Percentiles rank a stretch among this genome's conserved stretches.
Conservation (phyloP, 1,140 invertebrate genomes). For the Hirudo medicinalis region DNA sequence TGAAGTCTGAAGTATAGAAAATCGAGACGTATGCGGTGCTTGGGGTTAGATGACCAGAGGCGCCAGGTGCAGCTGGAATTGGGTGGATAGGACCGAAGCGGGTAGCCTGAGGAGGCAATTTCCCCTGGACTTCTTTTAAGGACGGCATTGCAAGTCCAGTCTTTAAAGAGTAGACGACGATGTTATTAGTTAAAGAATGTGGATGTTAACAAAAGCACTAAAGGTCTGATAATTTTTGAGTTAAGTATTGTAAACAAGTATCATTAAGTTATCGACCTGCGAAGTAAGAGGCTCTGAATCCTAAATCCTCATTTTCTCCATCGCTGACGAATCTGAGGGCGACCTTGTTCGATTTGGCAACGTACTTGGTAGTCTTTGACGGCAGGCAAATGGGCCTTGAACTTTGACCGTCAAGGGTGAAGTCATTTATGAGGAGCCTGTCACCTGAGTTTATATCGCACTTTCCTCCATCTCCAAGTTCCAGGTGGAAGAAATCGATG, state of each 20-base stretch:
- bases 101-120: slow-evolving; percentile 20
- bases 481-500: not conserved
- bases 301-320: slow-evolving; percentile 15
- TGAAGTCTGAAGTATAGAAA: slow-evolving; percentile 19
- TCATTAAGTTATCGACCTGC: slow-evolving; percentile 13
- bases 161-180: not conserved
- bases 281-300: slow-evolving; percentile 21
- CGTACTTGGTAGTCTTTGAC: slow-evolving; percentile 6
- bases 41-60: slow-evolving; percentile 12
- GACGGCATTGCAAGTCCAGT: slow-evolving; percentile 16
- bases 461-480: not conserved
- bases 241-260: no score
- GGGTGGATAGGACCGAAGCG: slow-evolving; percentile 13
- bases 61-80: slow-evolving; percentile 16
- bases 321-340: slow-evolving; percentile 13
- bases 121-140: slow-evolving; percentile 18
- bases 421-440: not conserved
- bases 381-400: slow-evolving; percentile 15
- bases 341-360: slow-evolving; percentile 17
- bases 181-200: no score
- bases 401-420: not conserved
- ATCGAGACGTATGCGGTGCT: slow-evolving; percentile 13
- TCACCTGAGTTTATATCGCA: not conserved
- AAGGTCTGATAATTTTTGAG: no score
- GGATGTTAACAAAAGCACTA: no score